Percentiles rank a stretch among this genome's conserved stretches.
These are phyloP conservation scores for Perdita meconis DNA, from an alignment of 2,888 invertebrate genomes.

Conservation along the genomic window DNA sequence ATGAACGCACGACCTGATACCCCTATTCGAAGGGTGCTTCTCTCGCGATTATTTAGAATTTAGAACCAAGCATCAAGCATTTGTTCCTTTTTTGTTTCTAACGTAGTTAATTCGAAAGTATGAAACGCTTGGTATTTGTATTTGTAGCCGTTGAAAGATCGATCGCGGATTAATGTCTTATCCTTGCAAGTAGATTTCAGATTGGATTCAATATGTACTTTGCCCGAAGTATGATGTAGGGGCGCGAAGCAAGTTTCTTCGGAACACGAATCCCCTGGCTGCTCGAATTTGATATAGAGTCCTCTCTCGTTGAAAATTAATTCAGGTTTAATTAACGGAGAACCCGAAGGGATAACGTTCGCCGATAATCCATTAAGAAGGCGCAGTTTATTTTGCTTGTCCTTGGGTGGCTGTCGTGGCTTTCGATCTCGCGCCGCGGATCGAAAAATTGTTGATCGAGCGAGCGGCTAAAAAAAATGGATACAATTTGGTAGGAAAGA, in stretches of 20 bases:
- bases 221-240: not conserved
- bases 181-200: too few relatives aligned
- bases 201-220: conserved; percentile 11
- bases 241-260: not conserved
- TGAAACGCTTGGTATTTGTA: too few relatives aligned
- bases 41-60: conserved; percentile 3
- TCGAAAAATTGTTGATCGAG: too few relatives aligned
- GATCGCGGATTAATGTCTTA: not conserved
- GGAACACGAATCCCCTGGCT: not conserved
- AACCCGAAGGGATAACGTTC: not conserved
- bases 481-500: not conserved
- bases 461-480: not conserved
- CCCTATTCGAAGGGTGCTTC: not conserved
- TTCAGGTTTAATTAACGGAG: conserved; percentile 21
- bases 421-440: not conserved
- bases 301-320: not conserved
- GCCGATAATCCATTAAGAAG: not conserved
- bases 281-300: conserved; percentile 5
- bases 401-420: not conserved
- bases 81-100: too few relatives aligned
- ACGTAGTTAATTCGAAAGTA: too few relatives aligned
- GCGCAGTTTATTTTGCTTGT: conserved; percentile 2
- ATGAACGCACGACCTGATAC: conserved; percentile 6
- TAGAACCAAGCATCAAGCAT: too few relatives aligned
- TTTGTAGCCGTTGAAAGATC: too few relatives aligned